These are phyloP conservation scores for Machaerirhynchus nigripectus DNA, from an alignment of 2,113 vertebrate genomes.

Conservation along the genomic window DNA sequence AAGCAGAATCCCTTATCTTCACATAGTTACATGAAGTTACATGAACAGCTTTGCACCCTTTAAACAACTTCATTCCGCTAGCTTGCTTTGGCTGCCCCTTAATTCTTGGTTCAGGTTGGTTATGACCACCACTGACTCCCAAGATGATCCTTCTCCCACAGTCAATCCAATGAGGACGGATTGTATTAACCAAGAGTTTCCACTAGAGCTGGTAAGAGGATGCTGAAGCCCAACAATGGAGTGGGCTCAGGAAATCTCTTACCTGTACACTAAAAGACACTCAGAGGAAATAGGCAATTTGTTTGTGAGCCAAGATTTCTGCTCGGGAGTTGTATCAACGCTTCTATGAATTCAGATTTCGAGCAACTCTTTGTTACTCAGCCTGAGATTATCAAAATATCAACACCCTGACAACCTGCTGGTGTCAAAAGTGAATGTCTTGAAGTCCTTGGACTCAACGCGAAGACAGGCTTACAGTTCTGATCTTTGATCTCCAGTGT, in stretches of 20 bases:
- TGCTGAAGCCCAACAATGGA: neutral
- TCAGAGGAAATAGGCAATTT: slow-evolving; percentile 56
- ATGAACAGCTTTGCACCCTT: neutral
- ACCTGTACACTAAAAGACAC: neutral
- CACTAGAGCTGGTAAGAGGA: neutral
- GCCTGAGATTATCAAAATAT: slow-evolving; percentile 72
- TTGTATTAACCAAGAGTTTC: neutral
- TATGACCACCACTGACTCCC: accelerated
- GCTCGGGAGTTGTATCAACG: slow-evolving; percentile 61
- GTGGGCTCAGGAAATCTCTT: neutral
- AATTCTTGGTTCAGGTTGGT: neutral
- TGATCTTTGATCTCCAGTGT: slow-evolving; percentile 73
- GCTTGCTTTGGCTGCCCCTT: neutral
- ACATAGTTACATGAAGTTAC: accelerated
- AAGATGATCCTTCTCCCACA: neutral
- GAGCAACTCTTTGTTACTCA: slow-evolving; percentile 58
- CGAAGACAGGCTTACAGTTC: slow-evolving; percentile 60
- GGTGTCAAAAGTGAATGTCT: slow-evolving; percentile 71
- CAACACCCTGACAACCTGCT: slow-evolving; percentile 69
- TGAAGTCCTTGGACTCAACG: slow-evolving; percentile 49
- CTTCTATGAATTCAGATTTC: slow-evolving; percentile 62
- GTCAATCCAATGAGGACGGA: accelerated
- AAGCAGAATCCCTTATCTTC: neutral
- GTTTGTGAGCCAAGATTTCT: slow-evolving; percentile 50
- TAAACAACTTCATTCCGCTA: neutral